A percentile compares a stretch with the other conserved stretches of the same genome.
These are phyloP conservation scores for Patella caerulea DNA, from an alignment of 2,888 invertebrate species.

Conservation along the genomic window DNA sequence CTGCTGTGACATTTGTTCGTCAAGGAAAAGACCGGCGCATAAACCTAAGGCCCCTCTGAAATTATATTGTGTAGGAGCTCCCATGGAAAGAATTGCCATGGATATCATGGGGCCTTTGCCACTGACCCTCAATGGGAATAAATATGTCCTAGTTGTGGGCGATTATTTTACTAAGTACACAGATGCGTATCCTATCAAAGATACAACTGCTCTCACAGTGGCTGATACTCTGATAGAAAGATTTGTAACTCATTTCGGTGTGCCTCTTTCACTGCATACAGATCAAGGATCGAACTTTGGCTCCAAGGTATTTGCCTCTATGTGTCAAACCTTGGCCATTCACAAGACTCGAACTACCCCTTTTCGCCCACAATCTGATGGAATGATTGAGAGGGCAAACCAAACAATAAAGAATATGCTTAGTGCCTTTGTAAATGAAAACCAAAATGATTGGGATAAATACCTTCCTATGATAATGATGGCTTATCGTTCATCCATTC, in stretches of 20 bases:
- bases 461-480: conserved; percentile 27
- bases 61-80: neutral
- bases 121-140: conserved; percentile 2
- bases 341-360: neutral
- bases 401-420: conserved; percentile 33
- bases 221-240: no score
- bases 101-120: conserved; percentile 17
- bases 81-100: conserved; percentile 16
- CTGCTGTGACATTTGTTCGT: no score
- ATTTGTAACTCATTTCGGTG: neutral
- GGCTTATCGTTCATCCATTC: no score
- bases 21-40: no score
- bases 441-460: conserved; percentile 38
- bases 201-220: conserved; percentile 4
- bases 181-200: conserved; percentile 9
- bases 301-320: neutral
- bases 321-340: neutral
- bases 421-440: conserved; percentile 24
- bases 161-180: conserved; percentile 14
- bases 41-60: conserved; percentile 3
- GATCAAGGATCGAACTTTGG: conserved; percentile 11
- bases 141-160: neutral
- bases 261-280: conserved; percentile 9
- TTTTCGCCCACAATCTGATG: neutral
- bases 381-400: conserved; percentile 28